Base-by-base conservation (phyloP, 2,888 invertebrate species). In the Protula sp. region DNA sequence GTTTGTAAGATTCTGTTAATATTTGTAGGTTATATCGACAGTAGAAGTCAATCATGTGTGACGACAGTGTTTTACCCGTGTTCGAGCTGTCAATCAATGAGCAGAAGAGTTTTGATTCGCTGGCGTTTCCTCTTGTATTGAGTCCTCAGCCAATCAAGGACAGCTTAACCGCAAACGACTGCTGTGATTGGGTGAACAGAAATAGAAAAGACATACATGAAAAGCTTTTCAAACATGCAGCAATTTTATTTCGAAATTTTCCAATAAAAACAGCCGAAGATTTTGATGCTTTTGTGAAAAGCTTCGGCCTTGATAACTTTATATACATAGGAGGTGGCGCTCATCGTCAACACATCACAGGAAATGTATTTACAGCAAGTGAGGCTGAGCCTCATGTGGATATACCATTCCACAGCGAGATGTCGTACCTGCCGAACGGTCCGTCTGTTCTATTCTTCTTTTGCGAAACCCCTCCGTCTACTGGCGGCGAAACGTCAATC, bases 341-440 rank as follows among this genome's bases (percentile, higher is more conserved):
- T 1, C 70, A 69, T 2, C 57, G 73, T 19, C 59, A 47, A 3
- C 31, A 61, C 4, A 64, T 73, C n/a, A n/a, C n/a, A n/a, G 70
- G 70, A 4, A 65, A 70, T 31, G 73, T 73, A 2, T 72, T 70
- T 56, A 73, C 73, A 1, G 64, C 73, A 5, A 74, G 72, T 53
- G 74, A 74, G 61, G 66, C 73, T 1, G 73, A 73, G 4, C 74
- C 73, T 2, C 71, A 72, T 19, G 60, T 67, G 29, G 66, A 66
- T 5, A 74, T 74, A 24, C 70, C 71, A 0, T 74, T 72, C 55
- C 74, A 74, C 53, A 73, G 73, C 59, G 74, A 74, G 56, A 74
- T 74, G 74, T 72, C 74, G 1, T 73, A 74, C 57, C 72, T 72
- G 1, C 72, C 70, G 0, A 68, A 68, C 5, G 72, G 65, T 56